Evolutionary conservation across 2,888 invertebrate genomes (phyloP).

Genomic region (Drosophila ezoana): DNA sequence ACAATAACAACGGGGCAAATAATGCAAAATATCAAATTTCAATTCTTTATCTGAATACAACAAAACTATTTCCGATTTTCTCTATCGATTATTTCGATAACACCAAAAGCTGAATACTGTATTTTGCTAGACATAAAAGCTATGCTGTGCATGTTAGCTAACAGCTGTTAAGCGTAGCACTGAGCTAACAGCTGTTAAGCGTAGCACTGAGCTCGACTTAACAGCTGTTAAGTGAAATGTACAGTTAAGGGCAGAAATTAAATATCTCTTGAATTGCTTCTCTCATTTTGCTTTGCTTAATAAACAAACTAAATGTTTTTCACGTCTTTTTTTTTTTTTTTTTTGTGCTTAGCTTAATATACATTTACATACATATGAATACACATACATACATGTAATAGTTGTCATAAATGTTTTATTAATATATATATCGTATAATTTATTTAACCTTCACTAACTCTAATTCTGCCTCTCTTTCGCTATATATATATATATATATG

Average conservation of each 20-base stretch:
- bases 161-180: conserved; percentile 7
- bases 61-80: conserved; percentile 1
- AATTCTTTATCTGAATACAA: neutral
- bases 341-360: conserved; percentile 47
- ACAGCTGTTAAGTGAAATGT: conserved; percentile 23
- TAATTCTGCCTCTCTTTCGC: conserved; percentile 11
- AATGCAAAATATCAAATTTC: neutral
- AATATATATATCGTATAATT: conserved; percentile 28
- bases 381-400: conserved; percentile 30
- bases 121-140: conserved; percentile 10
- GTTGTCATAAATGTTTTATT: conserved; percentile 12
- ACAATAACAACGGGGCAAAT: conserved; percentile 7
- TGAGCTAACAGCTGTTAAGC: conserved; percentile 11
- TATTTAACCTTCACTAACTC: conserved; percentile 23
- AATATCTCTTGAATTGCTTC: neutral
- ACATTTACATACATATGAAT: conserved; percentile 48
- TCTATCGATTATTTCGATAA: conserved; percentile 1
- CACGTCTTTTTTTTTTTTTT: conserved; percentile 14
- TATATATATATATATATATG: conserved; percentile 9
- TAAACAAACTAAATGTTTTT: conserved; percentile 11
- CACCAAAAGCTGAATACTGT: conserved; percentile 27
- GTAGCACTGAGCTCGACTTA: neutral
- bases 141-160: neutral
- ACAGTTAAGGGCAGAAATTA: neutral
- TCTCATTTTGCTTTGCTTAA: neutral